Evolutionary conservation across 2,113 vertebrate genomes (phyloP).

Genomic region (Theristicus caerulescens): DNA sequence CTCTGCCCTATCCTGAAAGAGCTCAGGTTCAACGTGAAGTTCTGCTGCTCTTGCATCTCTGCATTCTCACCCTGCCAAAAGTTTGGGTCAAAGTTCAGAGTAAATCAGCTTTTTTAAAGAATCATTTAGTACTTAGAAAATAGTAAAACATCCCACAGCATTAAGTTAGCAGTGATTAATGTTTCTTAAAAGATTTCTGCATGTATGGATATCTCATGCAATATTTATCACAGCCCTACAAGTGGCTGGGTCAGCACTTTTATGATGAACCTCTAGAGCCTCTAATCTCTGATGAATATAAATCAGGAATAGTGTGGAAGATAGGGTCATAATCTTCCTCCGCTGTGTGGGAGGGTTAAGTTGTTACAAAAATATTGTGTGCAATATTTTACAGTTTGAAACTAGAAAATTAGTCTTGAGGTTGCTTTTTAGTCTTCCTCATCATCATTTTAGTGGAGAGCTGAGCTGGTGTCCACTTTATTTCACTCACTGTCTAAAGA

Average conservation of each 20-base stretch:
- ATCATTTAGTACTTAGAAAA: constrained; percentile 39
- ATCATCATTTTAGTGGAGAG: neutral
- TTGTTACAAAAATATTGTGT: neutral
- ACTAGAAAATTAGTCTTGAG: neutral
- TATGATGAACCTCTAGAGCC: neutral
- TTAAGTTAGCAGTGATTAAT: constrained; percentile 24
- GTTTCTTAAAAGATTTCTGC: neutral
- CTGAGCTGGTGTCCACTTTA: neutral
- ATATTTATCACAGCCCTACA: constrained; percentile 15
- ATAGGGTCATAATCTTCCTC: neutral
- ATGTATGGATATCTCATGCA: neutral
- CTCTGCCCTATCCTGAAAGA: neutral
- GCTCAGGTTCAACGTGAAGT: neutral
- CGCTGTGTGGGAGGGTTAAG: neutral
- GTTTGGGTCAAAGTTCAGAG: neutral
- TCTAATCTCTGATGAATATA: neutral
- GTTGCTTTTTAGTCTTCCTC: neutral
- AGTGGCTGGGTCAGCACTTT: constrained; percentile 32
- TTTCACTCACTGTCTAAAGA: neutral
- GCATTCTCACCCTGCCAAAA: neutral
- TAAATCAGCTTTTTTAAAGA: constrained; percentile 10
- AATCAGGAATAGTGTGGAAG: constrained; percentile 4
- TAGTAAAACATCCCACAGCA: constrained; percentile 10
- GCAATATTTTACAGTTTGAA: neutral
- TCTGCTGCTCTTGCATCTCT: neutral